Percentiles rank a stretch among this genome's conserved stretches.
Evolutionary conservation across 2,797 vertebrate species (phyloP).

Genomic region (Cottoperca gobio): DNA sequence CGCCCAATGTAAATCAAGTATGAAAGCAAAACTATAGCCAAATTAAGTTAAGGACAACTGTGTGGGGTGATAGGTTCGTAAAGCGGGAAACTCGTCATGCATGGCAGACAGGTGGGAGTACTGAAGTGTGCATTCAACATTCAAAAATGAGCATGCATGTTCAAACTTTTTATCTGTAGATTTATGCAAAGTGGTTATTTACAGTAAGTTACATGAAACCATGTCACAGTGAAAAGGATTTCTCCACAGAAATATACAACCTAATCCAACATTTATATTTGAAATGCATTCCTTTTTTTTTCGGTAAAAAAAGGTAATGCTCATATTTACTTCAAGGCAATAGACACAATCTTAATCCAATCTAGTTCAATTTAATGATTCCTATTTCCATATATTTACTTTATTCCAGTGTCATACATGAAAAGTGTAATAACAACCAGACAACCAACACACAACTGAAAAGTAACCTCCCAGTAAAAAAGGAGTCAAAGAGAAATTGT

Average conservation of each 20-base stretch:
- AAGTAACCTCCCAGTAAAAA: background rate
- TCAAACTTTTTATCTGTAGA: background rate
- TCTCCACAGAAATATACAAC: background rate
- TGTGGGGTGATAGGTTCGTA: background rate
- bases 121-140: conserved; percentile 9
- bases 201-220: background rate
- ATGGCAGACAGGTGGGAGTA: conserved; percentile 35
- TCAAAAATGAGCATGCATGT: background rate
- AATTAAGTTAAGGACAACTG: conserved; percentile 36
- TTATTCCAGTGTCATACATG: background rate
- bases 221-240: background rate
- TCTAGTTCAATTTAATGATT: background rate
- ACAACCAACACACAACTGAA: background rate
- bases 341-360: background rate
- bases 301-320: background rate
- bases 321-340: background rate
- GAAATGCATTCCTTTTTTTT: background rate
- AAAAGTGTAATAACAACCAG: background rate
- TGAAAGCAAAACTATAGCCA: conserved; percentile 45
- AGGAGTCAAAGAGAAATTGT: conserved; percentile 77
- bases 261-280: background rate
- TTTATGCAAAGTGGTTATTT: background rate
- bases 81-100: conserved; percentile 33
- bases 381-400: background rate
- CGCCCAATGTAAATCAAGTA: background rate